Conservation (phyloP, 1,140 invertebrate genomes). For the Glossosoma conforme region DNA sequence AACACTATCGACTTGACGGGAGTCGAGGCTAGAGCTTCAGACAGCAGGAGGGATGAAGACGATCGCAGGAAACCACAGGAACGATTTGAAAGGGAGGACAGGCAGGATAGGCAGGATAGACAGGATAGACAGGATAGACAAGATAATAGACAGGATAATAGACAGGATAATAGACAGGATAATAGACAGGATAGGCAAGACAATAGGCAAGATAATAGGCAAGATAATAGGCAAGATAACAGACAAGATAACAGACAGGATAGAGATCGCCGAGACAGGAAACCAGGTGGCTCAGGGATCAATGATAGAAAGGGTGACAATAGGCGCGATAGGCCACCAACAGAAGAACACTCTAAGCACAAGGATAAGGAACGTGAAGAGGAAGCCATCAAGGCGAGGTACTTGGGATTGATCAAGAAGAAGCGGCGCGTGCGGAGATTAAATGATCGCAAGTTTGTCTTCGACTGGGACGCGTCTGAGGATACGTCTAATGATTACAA, state of each 20-base stretch:
- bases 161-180: too few species aligned
- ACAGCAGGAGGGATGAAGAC: conserved; percentile 38
- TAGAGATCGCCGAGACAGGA: conserved; percentile 37
- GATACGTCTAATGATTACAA: conserved; percentile 99
- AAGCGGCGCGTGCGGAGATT: conserved; percentile 86
- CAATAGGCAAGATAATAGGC: conserved; percentile 34
- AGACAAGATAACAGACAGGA: conserved; percentile 40
- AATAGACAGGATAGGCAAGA: conserved; percentile 42
- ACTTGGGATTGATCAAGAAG: conserved; percentile 92
- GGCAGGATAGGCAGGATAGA: conserved; percentile 40
- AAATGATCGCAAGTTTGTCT: conserved; percentile 99
- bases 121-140: conserved; percentile 28
- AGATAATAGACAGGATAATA: conserved; percentile 38
- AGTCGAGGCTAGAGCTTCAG: conserved; percentile 35
- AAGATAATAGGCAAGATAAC: conserved; percentile 20
- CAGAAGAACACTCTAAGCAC: conserved; percentile 57
- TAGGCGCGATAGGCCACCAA: conserved; percentile 14
- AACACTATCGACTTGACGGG: conserved; percentile 46
- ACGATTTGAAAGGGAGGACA: conserved; percentile 34
- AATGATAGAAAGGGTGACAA: conserved; percentile 18
- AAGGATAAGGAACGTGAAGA: conserved; percentile 90
- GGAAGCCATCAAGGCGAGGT: conserved; percentile 91
- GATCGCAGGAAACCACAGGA: conserved; percentile 27
- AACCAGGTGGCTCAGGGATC: conserved; percentile 11
- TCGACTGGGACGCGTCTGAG: conserved; percentile 99